Base-by-base conservation (phyloP, 2,888 invertebrate genomes). In the Xestia ashworthii region DNA sequence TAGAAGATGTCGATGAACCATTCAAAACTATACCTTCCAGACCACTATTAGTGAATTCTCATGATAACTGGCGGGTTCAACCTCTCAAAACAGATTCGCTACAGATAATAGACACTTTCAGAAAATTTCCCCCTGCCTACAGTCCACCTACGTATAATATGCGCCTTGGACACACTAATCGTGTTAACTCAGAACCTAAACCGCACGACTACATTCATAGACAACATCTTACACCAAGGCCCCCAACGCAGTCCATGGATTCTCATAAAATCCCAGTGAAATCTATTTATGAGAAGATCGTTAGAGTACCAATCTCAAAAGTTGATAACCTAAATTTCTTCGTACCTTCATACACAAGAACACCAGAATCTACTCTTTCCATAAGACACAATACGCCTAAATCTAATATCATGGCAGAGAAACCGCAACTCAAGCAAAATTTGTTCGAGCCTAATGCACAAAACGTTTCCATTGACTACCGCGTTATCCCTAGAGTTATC, bases 281-380 rank as follows among this genome's bases (percentile, higher is more conserved):
- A 75, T 83, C 90, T 71, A 72, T 82, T 32, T 89, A 90, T 50
- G 91, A 93, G 6, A 81, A 89, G 4, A 76, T 91, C 11, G 89
- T 82, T 71, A 94, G 93, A 87, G 73, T 91, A 25, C 90, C 93
- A 8, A 81, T 91, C 16, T 91, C 92, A 46, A 88, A 92, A 84
- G 50, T 90, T 55, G 90, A 93, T 25, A 90, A 92, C 75, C 87
- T 92, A 38, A 90, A 91, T 79, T 93, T 90, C 73, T 95, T 95
- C 78, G 74, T 90, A 69, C 95, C 95, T 38, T 87, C 85, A 50
- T 87, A 88, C 69, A 90, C 92, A 50, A 91, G 90, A 74, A 88
- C 82, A 71, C 82, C 77, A 76, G 85, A 78, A 14, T 75, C 62
- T 22, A 69, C 53, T 38, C 79, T 74, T 67, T 8, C 55, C 2